Evolutionary conservation across 2,797 vertebrate species (phyloP).

Genomic region (Capromys pilorides): DNA sequence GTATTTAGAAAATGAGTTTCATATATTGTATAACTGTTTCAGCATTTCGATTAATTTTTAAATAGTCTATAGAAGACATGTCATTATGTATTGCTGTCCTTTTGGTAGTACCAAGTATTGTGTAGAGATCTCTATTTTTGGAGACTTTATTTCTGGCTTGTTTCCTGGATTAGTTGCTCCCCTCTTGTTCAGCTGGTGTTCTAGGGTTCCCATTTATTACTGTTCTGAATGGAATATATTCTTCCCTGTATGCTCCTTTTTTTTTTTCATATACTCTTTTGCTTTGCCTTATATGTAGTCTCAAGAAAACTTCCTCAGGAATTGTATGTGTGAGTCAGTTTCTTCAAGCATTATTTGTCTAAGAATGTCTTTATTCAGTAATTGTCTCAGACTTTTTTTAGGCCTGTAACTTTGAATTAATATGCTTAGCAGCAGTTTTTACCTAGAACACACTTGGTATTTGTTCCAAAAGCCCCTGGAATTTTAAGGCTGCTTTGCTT

Average conservation of each 20-base stretch:
- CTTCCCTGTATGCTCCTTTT: neutral
- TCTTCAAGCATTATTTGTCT: neutral
- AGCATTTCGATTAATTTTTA: neutral
- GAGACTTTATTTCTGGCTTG: neutral
- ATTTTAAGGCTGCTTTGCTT: neutral
- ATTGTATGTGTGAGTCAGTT: neutral
- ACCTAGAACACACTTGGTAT: neutral
- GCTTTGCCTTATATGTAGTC: neutral
- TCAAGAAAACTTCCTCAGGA: constrained; percentile 11
- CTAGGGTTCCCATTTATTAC: neutral
- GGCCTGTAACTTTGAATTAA: neutral
- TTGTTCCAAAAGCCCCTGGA: neutral
- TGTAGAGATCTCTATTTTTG: neutral
- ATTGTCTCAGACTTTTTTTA: neutral
- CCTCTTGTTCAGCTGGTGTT: neutral
- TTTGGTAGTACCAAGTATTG: neutral
- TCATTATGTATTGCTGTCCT: neutral
- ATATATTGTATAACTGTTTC: neutral
- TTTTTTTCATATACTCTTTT: neutral
- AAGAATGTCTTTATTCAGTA: neutral
- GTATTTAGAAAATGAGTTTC: neutral
- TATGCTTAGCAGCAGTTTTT: neutral
- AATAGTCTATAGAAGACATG: neutral
- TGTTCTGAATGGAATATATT: neutral
- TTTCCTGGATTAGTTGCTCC: neutral